Evolutionary conservation across 1,140 invertebrate species (phyloP), one percentile per base, ranked within the genome.

Genomic region (Drosophila pectinifera): DNA sequence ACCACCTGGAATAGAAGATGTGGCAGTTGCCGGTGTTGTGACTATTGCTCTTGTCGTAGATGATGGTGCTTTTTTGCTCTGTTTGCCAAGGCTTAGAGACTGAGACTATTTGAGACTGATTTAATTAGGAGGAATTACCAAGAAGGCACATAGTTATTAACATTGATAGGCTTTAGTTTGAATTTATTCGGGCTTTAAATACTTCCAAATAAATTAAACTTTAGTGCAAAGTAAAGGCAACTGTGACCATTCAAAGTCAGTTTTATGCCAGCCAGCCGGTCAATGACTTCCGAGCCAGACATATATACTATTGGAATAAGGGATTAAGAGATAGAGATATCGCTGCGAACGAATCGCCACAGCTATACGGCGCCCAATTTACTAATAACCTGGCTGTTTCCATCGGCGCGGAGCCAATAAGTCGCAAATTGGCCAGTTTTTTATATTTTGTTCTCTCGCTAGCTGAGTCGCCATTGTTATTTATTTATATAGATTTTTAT

Each of bases 361-460:
- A 78, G 80, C 62, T 74, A 57, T 67, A 31, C 61, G 82, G 78
- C 82, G 82, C 65, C 79, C 83, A 89, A 88, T 88, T 89, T 83
- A 38, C 83, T 88, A 88, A 88, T 77, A 83, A 77, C 79, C 43
- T 43, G 63, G 59, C 51, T 46, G 48, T 42, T 54, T 48, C 42
- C 20, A 43, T 24, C 48, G 42, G 34, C 36, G 46, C 48, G 38
- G 46, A 64, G 61, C 57, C 46, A 63, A 61, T 46, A 79, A 88
- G 79, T 80, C 83, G 83, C 73, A 49, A 24, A 51, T 46, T 38
- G 34, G 8, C 36, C 22, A 42, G 38, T 26, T 43, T 45, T 57
- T 58, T 61, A 28, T 64, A 26, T 18, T 73, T 22, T 31, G 46
- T 42, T 41, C 58, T 63, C 20, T 61, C 49, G 54, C 20, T 39